A percentile compares a stretch with the other conserved stretches of the same genome.
phyloP scores from a whole-genome alignment of 2,113 vertebrate genomes.

The Stictonetta naevosa region DNA sequence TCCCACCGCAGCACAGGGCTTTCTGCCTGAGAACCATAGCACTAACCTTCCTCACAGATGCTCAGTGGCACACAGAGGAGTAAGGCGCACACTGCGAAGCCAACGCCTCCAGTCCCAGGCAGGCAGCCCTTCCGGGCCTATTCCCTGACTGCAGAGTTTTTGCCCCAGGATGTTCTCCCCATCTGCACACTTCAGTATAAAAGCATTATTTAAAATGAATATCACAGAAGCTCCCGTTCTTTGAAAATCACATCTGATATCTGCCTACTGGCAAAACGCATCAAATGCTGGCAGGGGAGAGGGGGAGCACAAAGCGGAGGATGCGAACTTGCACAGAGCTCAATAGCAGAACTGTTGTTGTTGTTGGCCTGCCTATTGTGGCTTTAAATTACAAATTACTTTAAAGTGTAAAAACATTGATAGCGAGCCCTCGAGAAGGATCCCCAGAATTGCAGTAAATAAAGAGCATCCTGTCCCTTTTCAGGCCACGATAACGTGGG shows the following conservation, averaged over 20 bases:
- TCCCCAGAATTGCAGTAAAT: conserved; percentile 19
- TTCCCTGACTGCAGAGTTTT: background rate
- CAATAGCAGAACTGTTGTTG: background rate
- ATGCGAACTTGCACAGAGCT: conserved; percentile 27
- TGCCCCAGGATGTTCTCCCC: background rate
- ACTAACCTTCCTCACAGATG: background rate
- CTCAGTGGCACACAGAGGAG: background rate
- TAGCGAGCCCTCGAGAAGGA: conserved; percentile 10
- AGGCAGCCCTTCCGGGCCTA: background rate
- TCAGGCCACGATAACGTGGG: background rate
- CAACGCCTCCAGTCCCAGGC: background rate
- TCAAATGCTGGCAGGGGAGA: background rate
- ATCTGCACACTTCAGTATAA: background rate
- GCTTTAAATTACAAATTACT: conserved; percentile 46
- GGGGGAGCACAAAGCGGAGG: background rate
- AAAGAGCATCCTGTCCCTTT: conserved; percentile 42
- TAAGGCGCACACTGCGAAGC: background rate
- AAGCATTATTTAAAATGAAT: background rate
- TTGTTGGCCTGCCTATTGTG: background rate
- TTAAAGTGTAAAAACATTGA: conserved; percentile 33
- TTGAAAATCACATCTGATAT: conserved; percentile 11
- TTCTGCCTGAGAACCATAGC: background rate
- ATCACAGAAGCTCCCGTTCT: conserved; percentile 13
- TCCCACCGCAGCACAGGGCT: background rate
- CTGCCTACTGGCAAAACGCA: background rate